These are phyloP conservation scores for Chloropsis cyanopogon DNA, from an alignment of 2,113 vertebrate species.

Conservation along the genomic window DNA sequence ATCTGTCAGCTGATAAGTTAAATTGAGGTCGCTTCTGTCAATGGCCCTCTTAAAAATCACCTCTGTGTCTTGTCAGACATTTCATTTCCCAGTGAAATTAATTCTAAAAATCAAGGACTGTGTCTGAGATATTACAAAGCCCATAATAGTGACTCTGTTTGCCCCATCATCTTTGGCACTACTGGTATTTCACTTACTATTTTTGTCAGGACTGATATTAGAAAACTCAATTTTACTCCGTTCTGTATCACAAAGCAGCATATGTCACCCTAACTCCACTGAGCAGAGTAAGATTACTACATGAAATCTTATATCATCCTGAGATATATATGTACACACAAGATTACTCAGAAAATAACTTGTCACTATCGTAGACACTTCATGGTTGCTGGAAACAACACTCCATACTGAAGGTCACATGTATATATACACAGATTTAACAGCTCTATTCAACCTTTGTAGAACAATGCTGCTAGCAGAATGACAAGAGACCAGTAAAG, in stretches of 20 bases:
- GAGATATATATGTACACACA: conserved; percentile 38
- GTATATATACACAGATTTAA: neutral
- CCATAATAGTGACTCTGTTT: conserved; percentile 2
- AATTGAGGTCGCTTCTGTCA: conserved; percentile 52
- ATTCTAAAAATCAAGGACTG: conserved; percentile 54
- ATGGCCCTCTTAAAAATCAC: conserved; percentile 52
- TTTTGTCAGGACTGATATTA: conserved; percentile 48
- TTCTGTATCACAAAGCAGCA: conserved; percentile 58
- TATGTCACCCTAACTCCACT: conserved; percentile 43
- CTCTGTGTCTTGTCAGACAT: conserved; percentile 48
- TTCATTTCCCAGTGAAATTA: conserved; percentile 51
- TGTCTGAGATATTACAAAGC: conserved; percentile 29
- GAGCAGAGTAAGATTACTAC: conserved; percentile 38
- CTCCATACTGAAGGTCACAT: conserved; percentile 35
- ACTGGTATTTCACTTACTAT: conserved; percentile 30
- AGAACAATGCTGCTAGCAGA: neutral
- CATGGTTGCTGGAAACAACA: conserved; percentile 29
- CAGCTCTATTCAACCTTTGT: neutral
- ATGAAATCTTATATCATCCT: conserved; percentile 35
- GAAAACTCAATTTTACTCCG: conserved; percentile 38
- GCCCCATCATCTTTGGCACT: neutral
- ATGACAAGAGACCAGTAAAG: neutral
- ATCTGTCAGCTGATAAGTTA: conserved; percentile 34
- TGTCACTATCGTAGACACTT: conserved; percentile 37
- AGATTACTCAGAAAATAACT: conserved; percentile 57